These are phyloP conservation scores for Drosophila sechellia DNA, from an alignment of 1,140 invertebrate species.

Conservation along the genomic window DNA sequence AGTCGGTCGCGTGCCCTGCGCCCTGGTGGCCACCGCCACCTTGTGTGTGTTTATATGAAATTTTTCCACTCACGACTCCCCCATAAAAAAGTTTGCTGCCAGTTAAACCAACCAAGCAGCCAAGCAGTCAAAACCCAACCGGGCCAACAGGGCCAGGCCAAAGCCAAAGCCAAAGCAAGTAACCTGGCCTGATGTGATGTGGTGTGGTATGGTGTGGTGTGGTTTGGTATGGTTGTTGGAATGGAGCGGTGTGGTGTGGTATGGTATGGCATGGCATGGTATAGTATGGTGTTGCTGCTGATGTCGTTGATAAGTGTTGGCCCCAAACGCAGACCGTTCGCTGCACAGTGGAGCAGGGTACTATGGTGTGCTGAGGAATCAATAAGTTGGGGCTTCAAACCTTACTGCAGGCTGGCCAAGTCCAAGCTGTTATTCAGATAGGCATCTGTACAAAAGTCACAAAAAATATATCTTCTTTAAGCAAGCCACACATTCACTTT, in stretches of 20 bases:
- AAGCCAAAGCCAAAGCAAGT: conserved; percentile 38
- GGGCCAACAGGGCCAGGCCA: conserved; percentile 49
- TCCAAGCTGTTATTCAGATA: too few relatives aligned
- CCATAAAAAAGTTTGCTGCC: conserved; percentile 66
- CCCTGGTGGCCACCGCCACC: conserved; percentile 52
- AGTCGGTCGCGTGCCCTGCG: conserved; percentile 70
- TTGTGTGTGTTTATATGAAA: conserved; percentile 76
- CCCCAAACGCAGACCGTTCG: conserved; percentile 57
- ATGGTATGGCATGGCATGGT: background rate
- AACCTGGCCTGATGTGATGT: conserved; percentile 37
- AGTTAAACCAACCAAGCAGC: conserved; percentile 56
- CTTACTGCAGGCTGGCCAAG: too few relatives aligned
- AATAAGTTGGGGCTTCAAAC: conserved; percentile 9
- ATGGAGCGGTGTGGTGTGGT: background rate
- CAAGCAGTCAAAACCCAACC: conserved; percentile 44
- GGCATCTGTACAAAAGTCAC: too few relatives aligned
- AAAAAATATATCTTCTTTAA: background rate
- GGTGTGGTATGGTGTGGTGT: conserved; percentile 12
- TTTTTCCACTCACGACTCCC: conserved; percentile 80
- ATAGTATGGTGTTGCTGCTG: conserved; percentile 60
- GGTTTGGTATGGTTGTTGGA: background rate
- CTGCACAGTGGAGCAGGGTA: conserved; percentile 52
- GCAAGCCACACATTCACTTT: too few relatives aligned
- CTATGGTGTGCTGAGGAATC: background rate
- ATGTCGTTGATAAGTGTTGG: conserved; percentile 80